These are phyloP conservation scores for Amblyjoppa fuscipennis DNA, from an alignment of 2,888 invertebrate species.

Conservation along the genomic window DNA sequence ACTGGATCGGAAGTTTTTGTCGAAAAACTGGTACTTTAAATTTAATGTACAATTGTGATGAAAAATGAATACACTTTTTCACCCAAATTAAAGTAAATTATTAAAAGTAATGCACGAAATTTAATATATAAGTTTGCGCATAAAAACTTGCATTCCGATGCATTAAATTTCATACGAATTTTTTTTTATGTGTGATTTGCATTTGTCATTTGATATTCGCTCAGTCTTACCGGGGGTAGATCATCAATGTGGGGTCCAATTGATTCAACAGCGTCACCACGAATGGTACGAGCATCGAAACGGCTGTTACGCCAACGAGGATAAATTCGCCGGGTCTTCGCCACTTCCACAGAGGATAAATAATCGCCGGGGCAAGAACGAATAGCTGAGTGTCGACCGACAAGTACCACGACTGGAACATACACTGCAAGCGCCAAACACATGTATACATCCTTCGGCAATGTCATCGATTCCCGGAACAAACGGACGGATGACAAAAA, in stretches of 20 bases:
- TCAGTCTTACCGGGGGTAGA: slow-evolving; percentile 88
- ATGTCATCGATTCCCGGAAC: neutral
- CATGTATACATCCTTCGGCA: neutral
- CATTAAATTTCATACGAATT: too few relatives aligned
- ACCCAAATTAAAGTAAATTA: too few relatives aligned
- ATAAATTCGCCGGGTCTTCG: slow-evolving; percentile 87
- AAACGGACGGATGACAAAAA: neutral
- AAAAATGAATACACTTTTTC: too few relatives aligned
- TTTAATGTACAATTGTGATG: too few relatives aligned
- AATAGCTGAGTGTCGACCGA: slow-evolving; percentile 89
- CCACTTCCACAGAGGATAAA: slow-evolving; percentile 90
- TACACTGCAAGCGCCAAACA: slow-evolving; percentile 87
- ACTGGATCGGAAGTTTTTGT: too few relatives aligned
- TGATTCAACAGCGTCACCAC: slow-evolving; percentile 87
- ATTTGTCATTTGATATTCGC: neutral
- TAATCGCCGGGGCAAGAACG: slow-evolving; percentile 89
- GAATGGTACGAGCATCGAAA: slow-evolving; percentile 87
- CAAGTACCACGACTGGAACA: slow-evolving; percentile 91
- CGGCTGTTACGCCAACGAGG: slow-evolving; percentile 85
- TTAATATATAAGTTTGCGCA: too few relatives aligned
- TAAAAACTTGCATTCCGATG: too few relatives aligned
- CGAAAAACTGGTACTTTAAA: too few relatives aligned
- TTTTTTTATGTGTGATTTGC: neutral
- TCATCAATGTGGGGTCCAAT: slow-evolving; percentile 90
- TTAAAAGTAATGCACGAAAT: too few relatives aligned